These are phyloP conservation scores for Microcebus lehilahytsara DNA, from an alignment of 2,113 vertebrate genomes.

Conservation along the genomic window DNA sequence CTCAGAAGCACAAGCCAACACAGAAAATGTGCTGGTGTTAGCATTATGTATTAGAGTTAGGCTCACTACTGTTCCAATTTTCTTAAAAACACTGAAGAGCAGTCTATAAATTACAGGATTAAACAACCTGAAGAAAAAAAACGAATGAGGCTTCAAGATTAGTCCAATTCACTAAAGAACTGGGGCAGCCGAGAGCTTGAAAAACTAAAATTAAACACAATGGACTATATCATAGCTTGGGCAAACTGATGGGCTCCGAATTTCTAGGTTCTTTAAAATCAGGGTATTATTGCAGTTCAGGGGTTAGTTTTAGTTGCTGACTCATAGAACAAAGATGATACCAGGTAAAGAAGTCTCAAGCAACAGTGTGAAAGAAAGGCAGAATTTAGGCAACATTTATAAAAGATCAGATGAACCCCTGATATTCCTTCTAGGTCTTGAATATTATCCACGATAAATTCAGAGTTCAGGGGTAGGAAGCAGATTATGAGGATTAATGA, in stretches of 20 bases:
- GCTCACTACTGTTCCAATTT: neutral
- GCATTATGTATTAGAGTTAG: neutral
- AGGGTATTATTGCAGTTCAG: neutral
- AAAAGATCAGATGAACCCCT: neutral
- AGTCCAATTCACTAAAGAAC: neutral
- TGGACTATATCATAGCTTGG: neutral
- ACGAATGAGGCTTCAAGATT: neutral
- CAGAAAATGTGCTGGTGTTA: neutral
- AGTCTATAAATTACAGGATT: slow-evolving; percentile 27
- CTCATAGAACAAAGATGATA: slow-evolving; percentile 38
- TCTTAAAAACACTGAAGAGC: neutral
- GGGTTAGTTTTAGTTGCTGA: slow-evolving; percentile 33
- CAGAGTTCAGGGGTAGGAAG: slow-evolving; percentile 11
- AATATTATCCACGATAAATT: neutral
- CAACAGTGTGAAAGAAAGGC: slow-evolving; percentile 50
- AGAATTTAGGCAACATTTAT: slow-evolving; percentile 53
- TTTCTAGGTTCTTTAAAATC: slow-evolving; percentile 37
- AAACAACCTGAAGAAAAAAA: neutral
- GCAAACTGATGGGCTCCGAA: neutral
- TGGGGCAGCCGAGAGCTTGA: neutral
- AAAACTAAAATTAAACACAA: neutral
- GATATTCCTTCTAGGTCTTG: neutral
- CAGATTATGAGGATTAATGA: slow-evolving; percentile 20
- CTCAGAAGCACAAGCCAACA: neutral
- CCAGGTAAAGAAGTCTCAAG: slow-evolving; percentile 54